Percentiles rank a stretch among this genome's conserved stretches.
phyloP scores from a whole-genome alignment of 2,888 invertebrate genomes.

The Cartodere bifasciata region DNA sequence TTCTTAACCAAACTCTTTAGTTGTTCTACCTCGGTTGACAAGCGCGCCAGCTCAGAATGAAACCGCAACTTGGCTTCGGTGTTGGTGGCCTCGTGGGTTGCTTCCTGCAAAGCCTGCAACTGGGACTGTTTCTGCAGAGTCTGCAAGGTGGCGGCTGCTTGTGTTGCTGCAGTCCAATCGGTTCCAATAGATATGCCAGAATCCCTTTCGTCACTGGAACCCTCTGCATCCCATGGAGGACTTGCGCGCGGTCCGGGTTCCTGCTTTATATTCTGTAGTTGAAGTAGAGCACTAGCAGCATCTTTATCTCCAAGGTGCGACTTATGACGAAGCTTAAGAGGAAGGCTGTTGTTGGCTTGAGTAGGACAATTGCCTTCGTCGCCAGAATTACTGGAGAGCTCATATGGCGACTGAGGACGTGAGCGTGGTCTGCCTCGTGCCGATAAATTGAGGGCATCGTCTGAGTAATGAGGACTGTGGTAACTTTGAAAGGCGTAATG shows the following conservation, averaged over 20 bases:
- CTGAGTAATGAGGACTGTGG: constrained; percentile 44
- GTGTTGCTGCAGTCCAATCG: constrained; percentile 43
- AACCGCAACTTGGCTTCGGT: constrained; percentile 61
- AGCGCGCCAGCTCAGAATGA: constrained; percentile 72
- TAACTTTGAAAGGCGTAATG: constrained; percentile 24
- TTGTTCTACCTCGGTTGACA: constrained; percentile 84
- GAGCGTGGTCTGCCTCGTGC: constrained; percentile 40
- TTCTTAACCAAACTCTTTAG: constrained; percentile 78
- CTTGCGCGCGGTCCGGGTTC: constrained; percentile 70
- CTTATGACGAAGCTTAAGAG: constrained; percentile 84
- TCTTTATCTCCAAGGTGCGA: constrained; percentile 82
- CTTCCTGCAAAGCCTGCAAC: constrained; percentile 27
- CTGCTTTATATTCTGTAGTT: constrained; percentile 75
- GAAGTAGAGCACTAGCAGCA: constrained; percentile 68
- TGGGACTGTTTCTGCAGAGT: constrained; percentile 31
- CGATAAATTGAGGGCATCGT: constrained; percentile 62
- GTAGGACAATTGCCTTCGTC: constrained; percentile 40
- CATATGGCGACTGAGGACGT: constrained; percentile 58
- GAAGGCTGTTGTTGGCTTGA: constrained; percentile 67
- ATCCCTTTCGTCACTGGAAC: constrained; percentile 81
- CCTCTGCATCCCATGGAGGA: constrained; percentile 79
- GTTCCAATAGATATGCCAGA: constrained; percentile 77
- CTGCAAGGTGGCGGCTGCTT: constrained; percentile 29
- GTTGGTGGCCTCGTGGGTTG: constrained; percentile 22
- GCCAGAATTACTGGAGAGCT: constrained; percentile 61